phyloP scores from a whole-genome alignment of 1,140 invertebrate genomes.

The Globodera rostochiensis region DNA sequence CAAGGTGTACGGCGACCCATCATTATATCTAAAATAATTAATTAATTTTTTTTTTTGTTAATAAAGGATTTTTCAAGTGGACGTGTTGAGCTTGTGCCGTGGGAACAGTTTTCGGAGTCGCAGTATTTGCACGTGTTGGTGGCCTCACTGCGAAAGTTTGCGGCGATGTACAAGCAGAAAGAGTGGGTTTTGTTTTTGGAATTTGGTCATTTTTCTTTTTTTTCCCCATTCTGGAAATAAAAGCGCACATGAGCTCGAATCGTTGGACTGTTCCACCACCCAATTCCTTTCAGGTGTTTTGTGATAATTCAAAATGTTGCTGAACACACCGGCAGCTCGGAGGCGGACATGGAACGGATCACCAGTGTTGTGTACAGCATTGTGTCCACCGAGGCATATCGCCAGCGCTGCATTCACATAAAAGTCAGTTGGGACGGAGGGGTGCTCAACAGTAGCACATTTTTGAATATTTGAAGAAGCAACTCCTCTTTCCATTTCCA shows the following conservation, averaged over 20 bases:
- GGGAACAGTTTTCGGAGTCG: conserved; percentile 10
- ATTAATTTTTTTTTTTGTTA: neutral
- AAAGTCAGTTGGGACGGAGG: neutral
- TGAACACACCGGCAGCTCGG: neutral
- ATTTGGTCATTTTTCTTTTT: neutral
- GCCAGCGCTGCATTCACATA: conserved; percentile 1
- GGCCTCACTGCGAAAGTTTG: conserved; percentile 23
- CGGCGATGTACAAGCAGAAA: conserved; percentile 19
- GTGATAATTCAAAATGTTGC: conserved; percentile 29
- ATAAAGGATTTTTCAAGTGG: conserved; percentile 15
- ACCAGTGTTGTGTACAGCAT: conserved; percentile 22
- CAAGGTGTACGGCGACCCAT: conserved; percentile 1
- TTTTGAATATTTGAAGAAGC: neutral
- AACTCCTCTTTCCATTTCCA: neutral
- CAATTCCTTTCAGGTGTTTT: neutral
- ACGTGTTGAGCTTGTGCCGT: conserved; percentile 21
- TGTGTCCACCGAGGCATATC: conserved; percentile 9
- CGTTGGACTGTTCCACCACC: too few species aligned
- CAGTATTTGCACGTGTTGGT: conserved; percentile 29
- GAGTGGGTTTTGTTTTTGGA: neutral
- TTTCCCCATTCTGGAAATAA: neutral
- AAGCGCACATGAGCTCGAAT: too few species aligned
- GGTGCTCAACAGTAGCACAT: too few species aligned
- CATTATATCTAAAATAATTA: neutral
- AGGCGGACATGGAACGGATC: conserved; percentile 21